Evolutionary conservation across 2,113 vertebrate genomes (phyloP).

Genomic region (Amblyopsis rosae): DNA sequence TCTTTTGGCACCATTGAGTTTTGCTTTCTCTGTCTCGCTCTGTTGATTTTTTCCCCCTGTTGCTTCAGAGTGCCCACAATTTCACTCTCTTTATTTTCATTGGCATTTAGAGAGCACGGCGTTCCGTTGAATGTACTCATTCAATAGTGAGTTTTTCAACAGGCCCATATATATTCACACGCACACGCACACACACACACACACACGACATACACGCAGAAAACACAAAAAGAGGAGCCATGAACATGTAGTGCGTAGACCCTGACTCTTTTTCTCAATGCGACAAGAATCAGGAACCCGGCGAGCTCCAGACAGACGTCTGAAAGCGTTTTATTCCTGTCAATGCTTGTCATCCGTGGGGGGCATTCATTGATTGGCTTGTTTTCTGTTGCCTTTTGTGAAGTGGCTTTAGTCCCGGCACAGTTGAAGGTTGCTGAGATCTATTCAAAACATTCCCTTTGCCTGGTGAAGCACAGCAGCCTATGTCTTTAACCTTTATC

Average conservation of each 20-base stretch:
- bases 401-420: conserved; percentile 54
- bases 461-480: conserved; percentile 46
- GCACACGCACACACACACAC: conserved; percentile 22
- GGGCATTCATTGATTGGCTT: conserved; percentile 72
- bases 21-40: conserved; percentile 69
- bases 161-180: conserved; percentile 22
- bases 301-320: conserved; percentile 50
- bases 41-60: conserved; percentile 67
- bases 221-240: conserved; percentile 40
- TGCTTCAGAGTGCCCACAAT: conserved; percentile 69
- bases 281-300: conserved; percentile 47
- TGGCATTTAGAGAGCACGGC: conserved; percentile 70
- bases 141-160: conserved; percentile 66
- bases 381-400: conserved; percentile 62
- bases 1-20: conserved; percentile 66
- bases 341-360: conserved; percentile 44
- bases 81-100: conserved; percentile 75
- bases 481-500: conserved; percentile 49
- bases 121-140: conserved; percentile 67
- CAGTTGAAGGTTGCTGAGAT: conserved; percentile 63
- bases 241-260: conserved; percentile 47
- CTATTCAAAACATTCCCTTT: conserved; percentile 59
- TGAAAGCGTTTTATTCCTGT: conserved; percentile 62
- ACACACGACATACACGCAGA: conserved; percentile 11
- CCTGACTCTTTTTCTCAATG: conserved; percentile 57